Base-by-base conservation (phyloP, 2,797 vertebrate genomes). In the Pachyuromys duprasi region DNA sequence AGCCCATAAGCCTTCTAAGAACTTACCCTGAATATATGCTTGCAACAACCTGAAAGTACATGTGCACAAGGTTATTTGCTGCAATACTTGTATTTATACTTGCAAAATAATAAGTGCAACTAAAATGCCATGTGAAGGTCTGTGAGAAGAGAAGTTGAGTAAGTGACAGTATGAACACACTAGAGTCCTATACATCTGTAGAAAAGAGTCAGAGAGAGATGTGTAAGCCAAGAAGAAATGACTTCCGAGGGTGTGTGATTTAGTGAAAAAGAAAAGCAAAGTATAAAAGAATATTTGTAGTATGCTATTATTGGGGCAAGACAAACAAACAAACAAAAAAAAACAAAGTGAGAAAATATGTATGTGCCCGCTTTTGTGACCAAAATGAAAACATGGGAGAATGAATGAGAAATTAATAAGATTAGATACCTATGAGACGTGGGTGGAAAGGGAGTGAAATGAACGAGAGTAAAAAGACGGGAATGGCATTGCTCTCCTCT, bases 401-500 rank as follows among this genome's bases (percentile, higher is more conserved):
- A 63, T 28, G 53, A 95, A 78, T n/a, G 13, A 86, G 86, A 96
- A 92, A 83, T 33, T 65, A 86, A 90, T 78, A n/a, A 91, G 49
- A 63, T 17, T 55, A 42, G 18, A 78, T 74, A 74, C 33, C 26
- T 69, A 80, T 0, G 39, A 78, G 55, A 84, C 60, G 8, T 87
- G 20, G 42, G 14, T 94, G 60, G 62, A 53, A 78, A 93, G 69
- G 57, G 79, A 39, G 15, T 0, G 26, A 81, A 82, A 75, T 74
- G 24, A 13, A 36, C n/a, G 24, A 63, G 42, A 53, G 33, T 26
- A 31, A 62, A 89, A 39, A 14, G 9, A 36, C 12, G 15, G 36
- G 14, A 70, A 55, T 74, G 55, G 63, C 22, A 60, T 79, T 95
- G 84, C 39, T 89, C 87, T 72, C 42, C 11, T 36, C 13, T 33